Conservation (phyloP, 1,140 invertebrate genomes). For the Cotesia vestalis region DNA sequence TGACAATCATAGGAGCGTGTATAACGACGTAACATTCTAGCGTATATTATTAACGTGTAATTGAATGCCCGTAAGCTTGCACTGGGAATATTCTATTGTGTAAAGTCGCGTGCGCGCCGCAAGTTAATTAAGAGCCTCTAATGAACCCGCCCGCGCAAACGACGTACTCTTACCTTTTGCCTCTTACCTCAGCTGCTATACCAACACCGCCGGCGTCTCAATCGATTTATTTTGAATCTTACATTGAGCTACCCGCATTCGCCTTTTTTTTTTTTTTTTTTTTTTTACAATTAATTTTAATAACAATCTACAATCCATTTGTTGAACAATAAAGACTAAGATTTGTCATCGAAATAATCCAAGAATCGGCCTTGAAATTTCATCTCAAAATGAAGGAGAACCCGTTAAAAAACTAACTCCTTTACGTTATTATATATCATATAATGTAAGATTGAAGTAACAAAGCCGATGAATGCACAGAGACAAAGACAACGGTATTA, state of each 20-base stretch:
- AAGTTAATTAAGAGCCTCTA: conserved; percentile 46
- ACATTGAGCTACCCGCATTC: conserved; percentile 24
- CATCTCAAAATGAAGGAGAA: background rate
- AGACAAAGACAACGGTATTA: conserved; percentile 5
- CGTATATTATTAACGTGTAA: conserved; percentile 45
- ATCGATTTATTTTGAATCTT: conserved; percentile 65
- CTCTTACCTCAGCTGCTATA: no score
- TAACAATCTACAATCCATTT: no score
- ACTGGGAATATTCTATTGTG: conserved; percentile 47
- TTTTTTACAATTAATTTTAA: no score
- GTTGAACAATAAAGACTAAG: no score
- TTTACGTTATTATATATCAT: no score
- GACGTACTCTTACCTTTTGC: conserved; percentile 10
- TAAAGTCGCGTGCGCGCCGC: conserved; percentile 44
- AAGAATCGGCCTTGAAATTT: conserved; percentile 35
- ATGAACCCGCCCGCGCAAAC: conserved; percentile 43
- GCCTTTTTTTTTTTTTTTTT: no score
- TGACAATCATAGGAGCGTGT: background rate
- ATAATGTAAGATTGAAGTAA: no score
- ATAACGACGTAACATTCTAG: conserved; percentile 29
- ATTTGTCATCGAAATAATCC: no score
- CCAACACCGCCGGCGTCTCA: conserved; percentile 59
- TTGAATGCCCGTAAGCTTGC: conserved; percentile 45
- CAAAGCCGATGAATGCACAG: conserved; percentile 2
- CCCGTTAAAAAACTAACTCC: no score